Conservation (phyloP, 2,113 vertebrate species). For the Semnornis frantzii region DNA sequence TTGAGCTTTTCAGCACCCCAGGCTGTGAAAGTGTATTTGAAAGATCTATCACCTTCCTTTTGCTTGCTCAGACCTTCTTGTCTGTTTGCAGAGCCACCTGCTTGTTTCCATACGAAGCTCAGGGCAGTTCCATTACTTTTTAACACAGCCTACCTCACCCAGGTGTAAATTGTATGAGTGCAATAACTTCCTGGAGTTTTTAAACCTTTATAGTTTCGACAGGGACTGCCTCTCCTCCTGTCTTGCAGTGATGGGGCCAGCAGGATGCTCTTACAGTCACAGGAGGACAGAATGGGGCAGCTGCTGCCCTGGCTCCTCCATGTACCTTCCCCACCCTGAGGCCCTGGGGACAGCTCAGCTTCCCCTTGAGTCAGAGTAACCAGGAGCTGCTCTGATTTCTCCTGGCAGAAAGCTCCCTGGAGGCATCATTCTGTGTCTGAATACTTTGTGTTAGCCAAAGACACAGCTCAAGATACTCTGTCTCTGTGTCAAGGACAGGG, state of each 20-base stretch:
- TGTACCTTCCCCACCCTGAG: neutral
- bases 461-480: neutral
- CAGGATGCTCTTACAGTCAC: rapidly evolving
- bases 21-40: neutral
- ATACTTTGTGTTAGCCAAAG: neutral
- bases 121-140: neutral
- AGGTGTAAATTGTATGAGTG: neutral
- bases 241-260: rapidly evolving
- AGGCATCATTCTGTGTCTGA: constrained; percentile 5
- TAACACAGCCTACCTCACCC: neutral
- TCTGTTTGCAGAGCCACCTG: neutral
- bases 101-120: neutral
- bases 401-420: constrained; percentile 36
- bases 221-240: neutral
- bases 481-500: constrained; percentile 28
- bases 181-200: neutral
- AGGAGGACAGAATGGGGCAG: neutral
- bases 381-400: neutral
- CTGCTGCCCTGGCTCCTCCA: rapidly evolving
- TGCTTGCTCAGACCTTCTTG: neutral
- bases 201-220: neutral
- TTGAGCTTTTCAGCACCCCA: too few relatives aligned
- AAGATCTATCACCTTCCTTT: neutral
- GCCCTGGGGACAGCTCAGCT: rapidly evolving
- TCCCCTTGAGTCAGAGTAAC: neutral